Base-by-base conservation (phyloP, 1,140 invertebrate genomes). In the Pachypeltis micranthus region DNA sequence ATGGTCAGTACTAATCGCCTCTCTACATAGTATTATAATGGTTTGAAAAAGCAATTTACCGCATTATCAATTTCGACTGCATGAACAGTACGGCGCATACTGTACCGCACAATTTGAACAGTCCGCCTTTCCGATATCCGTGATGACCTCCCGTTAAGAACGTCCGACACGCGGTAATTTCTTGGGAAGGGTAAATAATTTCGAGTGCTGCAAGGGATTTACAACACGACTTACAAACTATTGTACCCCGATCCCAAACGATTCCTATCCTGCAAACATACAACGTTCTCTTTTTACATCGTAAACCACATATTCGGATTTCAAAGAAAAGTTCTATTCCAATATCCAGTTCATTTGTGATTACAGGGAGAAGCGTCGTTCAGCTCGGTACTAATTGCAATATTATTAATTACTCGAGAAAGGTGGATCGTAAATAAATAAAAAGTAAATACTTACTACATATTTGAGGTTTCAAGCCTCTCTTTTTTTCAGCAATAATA, bases 361-460 rank as follows among this genome's bases (percentile, higher is more conserved):
- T n/a, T n/a, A n/a, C n/a, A n/a, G n/a, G n/a, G n/a, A n/a, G 47
- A 51, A 51, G 47, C 47, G 47, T 51, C 47, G 12, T 51, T 51
- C 47, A 51, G 47, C 47, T 51, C 47, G 47, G 47, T 51, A 51
- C 12, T n/a, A n/a, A n/a, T n/a, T n/a, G n/a, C n/a, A n/a, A n/a
- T n/a, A n/a, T n/a, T n/a, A n/a, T n/a, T n/a, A n/a, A n/a, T n/a
- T n/a, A n/a, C n/a, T n/a, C n/a, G n/a, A 51, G 19, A 51, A 51
- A 21, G 31, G 10, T 51, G 12, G 12, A 10, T 51, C 47, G 7
- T 10, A 51, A 51, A 51, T 21, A 16, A 51, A 16, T 21, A 21
- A 51, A 10, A 4, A 51, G n/a, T n/a, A n/a, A n/a, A 63, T 63
- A 71, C 69, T 71, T 67, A 71, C 69, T 69, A 70, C 69, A 71